A percentile compares a stretch with the other conserved stretches of the same genome.
Evolutionary conservation across 1,140 invertebrate species (phyloP).

Genomic region (Cecropterus lyciades): DNA sequence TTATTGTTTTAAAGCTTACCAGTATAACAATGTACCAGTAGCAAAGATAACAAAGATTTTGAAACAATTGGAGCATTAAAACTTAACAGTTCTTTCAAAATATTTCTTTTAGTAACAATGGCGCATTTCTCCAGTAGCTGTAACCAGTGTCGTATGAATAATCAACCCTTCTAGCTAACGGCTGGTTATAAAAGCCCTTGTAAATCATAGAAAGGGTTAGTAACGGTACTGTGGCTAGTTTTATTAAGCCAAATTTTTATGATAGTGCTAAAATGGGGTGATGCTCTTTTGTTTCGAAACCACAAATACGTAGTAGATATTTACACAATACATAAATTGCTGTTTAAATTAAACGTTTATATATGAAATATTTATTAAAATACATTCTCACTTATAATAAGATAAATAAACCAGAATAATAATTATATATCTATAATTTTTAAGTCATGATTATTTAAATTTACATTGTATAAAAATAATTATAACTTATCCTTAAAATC

Average conservation of each 20-base stretch:
- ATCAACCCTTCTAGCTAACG: conserved; percentile 48
- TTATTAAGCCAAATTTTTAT: conserved; percentile 37
- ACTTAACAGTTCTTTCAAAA: conserved; percentile 14
- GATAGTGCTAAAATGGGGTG: conserved; percentile 13
- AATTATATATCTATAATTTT: too few relatives aligned
- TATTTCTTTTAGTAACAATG: conserved; percentile 31
- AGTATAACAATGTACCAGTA: conserved; percentile 23
- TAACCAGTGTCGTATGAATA: conserved; percentile 49
- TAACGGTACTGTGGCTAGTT: conserved; percentile 55
- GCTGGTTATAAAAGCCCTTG: conserved; percentile 12
- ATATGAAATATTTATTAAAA: too few relatives aligned
- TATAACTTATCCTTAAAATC: too few relatives aligned
- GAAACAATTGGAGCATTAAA: conserved; percentile 45
- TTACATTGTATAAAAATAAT: too few relatives aligned
- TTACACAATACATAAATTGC: too few relatives aligned
- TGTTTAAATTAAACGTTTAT: too few relatives aligned
- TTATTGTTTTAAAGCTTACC: conserved; percentile 20
- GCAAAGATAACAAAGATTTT: conserved; percentile 34
- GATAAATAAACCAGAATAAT: too few relatives aligned
- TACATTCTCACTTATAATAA: too few relatives aligned
- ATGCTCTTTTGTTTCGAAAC: conserved; percentile 13
- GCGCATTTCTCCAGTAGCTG: conserved; percentile 49
- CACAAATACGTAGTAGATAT: too few relatives aligned
- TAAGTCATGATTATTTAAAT: too few relatives aligned
- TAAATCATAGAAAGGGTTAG: conserved; percentile 51